phyloP scores from a whole-genome alignment of 2,888 invertebrate genomes.

The Eledona agricola region DNA sequence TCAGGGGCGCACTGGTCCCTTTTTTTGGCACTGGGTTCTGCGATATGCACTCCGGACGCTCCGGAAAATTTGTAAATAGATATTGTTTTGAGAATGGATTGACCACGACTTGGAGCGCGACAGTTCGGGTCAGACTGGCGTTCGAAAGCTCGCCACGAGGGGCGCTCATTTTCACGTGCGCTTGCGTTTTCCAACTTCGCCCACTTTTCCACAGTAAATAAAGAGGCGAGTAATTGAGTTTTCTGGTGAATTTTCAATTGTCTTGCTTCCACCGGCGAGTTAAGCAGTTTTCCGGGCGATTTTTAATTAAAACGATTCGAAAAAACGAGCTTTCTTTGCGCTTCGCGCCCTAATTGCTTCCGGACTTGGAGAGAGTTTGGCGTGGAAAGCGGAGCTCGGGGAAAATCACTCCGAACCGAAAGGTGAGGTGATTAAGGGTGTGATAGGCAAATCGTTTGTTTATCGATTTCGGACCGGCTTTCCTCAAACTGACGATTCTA shows the following conservation, averaged over 20 bases:
- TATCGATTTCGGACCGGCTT: too few species aligned
- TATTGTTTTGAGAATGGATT: conserved; percentile 28
- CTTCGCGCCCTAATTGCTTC: too few species aligned
- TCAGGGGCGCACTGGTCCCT: conserved; percentile 4
- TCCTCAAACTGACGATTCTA: too few species aligned
- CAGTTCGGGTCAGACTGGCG: conserved; percentile 60
- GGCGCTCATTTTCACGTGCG: conserved; percentile 50
- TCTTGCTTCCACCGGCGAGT: conserved; percentile 12
- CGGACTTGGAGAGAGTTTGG: too few species aligned
- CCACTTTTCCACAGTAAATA: conserved; percentile 50
- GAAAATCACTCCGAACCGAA: too few species aligned
- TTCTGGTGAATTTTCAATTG: conserved; percentile 50
- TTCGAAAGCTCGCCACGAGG: conserved; percentile 56
- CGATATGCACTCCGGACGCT: conserved; percentile 29
- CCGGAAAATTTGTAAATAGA: conserved; percentile 35
- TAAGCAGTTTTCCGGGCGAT: conserved; percentile 2
- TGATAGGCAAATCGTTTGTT: too few species aligned
- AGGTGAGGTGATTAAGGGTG: too few species aligned
- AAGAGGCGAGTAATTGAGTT: conserved; percentile 52
- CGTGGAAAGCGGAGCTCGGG: too few species aligned
- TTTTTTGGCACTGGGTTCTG: conserved; percentile 31
- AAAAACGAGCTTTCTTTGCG: too few species aligned
- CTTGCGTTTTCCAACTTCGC: conserved; percentile 47
- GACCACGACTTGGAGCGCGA: conserved; percentile 46
- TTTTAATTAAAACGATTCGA: not conserved